Percentiles rank a stretch among this genome's conserved stretches.
phyloP scores from a whole-genome alignment of 1,140 invertebrate genomes.

The Halesus radiatus region DNA sequence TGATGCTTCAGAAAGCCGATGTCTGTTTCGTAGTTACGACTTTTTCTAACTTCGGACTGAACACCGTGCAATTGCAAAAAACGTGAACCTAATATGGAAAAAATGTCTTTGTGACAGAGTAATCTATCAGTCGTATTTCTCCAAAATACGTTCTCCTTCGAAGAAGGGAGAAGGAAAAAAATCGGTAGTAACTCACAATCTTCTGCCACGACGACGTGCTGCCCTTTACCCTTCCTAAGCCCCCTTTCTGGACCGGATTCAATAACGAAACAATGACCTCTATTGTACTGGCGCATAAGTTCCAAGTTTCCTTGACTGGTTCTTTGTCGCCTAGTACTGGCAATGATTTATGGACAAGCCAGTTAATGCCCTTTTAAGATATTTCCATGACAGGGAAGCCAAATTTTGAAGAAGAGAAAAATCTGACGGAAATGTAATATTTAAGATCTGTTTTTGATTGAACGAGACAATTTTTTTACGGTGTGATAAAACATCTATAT shows the following conservation, averaged over 20 bases:
- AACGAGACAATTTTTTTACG: no score
- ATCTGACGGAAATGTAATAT: no score
- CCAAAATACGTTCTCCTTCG: neutral
- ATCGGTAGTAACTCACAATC: neutral
- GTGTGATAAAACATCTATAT: no score
- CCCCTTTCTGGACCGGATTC: neutral
- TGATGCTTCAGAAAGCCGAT: no score
- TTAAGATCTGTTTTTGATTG: no score
- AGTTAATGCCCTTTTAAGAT: neutral
- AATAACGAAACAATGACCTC: slow-evolving; percentile 2
- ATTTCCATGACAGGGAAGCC: neutral
- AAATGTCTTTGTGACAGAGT: no score
- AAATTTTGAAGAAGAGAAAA: no score
- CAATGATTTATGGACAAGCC: neutral
- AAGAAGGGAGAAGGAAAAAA: neutral
- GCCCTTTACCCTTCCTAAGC: neutral
- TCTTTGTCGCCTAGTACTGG: neutral
- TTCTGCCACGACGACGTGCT: neutral
- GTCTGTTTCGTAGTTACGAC: no score
- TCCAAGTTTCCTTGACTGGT: neutral
- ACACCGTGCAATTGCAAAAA: no score
- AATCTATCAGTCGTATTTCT: neutral
- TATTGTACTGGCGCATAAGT: neutral
- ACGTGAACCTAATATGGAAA: no score
- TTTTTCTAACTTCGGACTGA: no score